These are phyloP conservation scores for Todiramphus chloris DNA, from an alignment of 2,113 vertebrate species.

Conservation along the genomic window DNA sequence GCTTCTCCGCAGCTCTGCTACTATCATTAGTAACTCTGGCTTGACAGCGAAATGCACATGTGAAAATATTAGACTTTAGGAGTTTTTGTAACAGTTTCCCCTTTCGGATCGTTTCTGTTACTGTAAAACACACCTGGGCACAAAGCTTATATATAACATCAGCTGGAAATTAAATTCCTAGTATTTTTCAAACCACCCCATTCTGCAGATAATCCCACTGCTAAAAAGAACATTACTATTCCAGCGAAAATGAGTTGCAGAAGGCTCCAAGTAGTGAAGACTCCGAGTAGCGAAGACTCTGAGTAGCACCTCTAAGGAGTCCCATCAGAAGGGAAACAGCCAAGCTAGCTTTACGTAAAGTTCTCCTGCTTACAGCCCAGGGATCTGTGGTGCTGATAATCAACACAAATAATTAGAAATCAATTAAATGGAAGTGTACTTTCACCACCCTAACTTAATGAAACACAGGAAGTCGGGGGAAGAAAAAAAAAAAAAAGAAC, in stretches of 20 bases:
- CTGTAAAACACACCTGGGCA: not conserved
- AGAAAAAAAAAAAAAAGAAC: not conserved
- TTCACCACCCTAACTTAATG: not conserved
- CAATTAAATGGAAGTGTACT: rapidly evolving
- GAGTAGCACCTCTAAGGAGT: not conserved
- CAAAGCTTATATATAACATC: rapidly evolving
- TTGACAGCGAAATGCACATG: not conserved
- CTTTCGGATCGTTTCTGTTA: not conserved
- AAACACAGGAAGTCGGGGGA: not conserved
- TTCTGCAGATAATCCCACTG: not conserved
- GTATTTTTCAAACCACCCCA: not conserved
- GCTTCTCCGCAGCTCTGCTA: not conserved
- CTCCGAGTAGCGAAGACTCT: not conserved
- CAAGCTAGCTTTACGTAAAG: not conserved
- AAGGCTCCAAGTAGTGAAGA: not conserved
- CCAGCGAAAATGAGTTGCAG: not conserved
- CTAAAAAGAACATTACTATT: not conserved
- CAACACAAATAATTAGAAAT: not conserved
- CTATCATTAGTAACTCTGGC: not conserved
- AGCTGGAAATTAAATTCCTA: not conserved
- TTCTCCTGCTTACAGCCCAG: not conserved
- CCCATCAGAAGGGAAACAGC: not conserved
- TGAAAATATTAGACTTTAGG: not conserved
- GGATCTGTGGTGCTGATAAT: not conserved
- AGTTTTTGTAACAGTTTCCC: not conserved